These are phyloP conservation scores for Xyrauchen texanus DNA, from an alignment of 2,113 vertebrate species.

Conservation along the genomic window DNA sequence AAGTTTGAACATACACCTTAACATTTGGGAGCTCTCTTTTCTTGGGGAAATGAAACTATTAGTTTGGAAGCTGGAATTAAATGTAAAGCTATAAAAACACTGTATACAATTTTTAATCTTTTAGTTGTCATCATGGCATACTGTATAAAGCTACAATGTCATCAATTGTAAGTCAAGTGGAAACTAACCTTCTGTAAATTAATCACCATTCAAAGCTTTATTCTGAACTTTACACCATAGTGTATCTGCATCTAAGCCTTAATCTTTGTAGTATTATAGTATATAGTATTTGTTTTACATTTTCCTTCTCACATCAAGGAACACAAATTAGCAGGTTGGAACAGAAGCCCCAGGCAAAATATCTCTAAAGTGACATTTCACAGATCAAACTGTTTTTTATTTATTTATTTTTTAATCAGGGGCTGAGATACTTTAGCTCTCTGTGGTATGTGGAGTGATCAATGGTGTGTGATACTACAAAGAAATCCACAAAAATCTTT, in stretches of 20 bases:
- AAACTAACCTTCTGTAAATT: neutral
- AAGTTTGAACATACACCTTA: constrained; percentile 59
- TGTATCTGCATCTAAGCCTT: neutral
- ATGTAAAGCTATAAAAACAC: constrained; percentile 30
- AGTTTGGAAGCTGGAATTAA: constrained; percentile 25
- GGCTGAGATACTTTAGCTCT: constrained; percentile 35
- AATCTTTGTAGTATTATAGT: too few species aligned
- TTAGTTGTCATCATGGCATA: too few species aligned
- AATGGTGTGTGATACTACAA: constrained; percentile 47
- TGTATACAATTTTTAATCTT: too few species aligned
- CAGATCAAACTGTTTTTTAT: constrained; percentile 44
- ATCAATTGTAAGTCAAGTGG: neutral
- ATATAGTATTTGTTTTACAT: too few species aligned
- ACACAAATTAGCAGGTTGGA: constrained; percentile 36
- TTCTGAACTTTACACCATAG: neutral
- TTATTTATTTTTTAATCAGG: constrained; percentile 35
- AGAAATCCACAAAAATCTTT: constrained; percentile 52
- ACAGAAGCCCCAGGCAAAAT: constrained; percentile 51
- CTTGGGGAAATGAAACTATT: constrained; percentile 53
- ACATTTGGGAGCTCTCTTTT: constrained; percentile 60
- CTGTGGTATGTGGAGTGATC: constrained; percentile 41
- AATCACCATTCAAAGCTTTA: neutral
- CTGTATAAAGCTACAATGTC: too few species aligned
- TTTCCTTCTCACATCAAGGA: too few species aligned
- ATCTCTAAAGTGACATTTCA: constrained; percentile 52